Evolutionary conservation across 2,888 invertebrate genomes (phyloP), one percentile per base, ranked within the genome.

Genomic region (Drosophila rellima): DNA sequence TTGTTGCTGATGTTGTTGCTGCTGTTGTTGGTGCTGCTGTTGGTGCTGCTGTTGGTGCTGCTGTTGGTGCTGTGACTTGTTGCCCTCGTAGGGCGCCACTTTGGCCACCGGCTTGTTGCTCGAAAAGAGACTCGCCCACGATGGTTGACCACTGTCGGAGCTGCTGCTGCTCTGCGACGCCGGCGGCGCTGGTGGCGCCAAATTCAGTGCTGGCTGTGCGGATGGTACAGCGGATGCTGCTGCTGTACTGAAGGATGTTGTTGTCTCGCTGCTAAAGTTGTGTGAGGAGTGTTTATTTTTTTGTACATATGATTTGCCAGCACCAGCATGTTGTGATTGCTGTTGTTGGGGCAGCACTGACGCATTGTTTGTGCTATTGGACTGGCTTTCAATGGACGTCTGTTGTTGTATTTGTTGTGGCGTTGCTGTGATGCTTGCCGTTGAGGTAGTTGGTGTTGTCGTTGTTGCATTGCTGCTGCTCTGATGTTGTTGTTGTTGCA

Each of bases 81-180:
- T 80, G 35, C 90, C 91, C 40, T 92, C 94, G 82, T 93, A 95
- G 17, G 95, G 95, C 11, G 93, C 94, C 23, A 95, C 95, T 82
- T 94, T 94, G 2, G 95, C 95, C 0, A 95, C 93, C 0, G 95
- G 95, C 76, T 94, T 94, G 69, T 94, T 93, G 67, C 72, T 89
- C 2, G 93, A 94, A 91, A 95, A 95, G 15, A 95, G 89, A 91
- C 95, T 95, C 1, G 95, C 95, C 95, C 95, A 95, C 0, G 95
- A 95, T 54, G 94, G 84, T 55, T 78, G 80, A 45, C 72, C 82
- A 47, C 73, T 77, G 48, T 81, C 78, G n/a, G 66, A 10, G 62
- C 66, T 65, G 68, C 71, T 51, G 60, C 44, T 72, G 17, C 56
- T 68, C 68, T 90, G 77, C n/a, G 90, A 79, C 3, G 63, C 86